phyloP scores from a whole-genome alignment of 2,797 vertebrate genomes.

The Octomys mimax region DNA sequence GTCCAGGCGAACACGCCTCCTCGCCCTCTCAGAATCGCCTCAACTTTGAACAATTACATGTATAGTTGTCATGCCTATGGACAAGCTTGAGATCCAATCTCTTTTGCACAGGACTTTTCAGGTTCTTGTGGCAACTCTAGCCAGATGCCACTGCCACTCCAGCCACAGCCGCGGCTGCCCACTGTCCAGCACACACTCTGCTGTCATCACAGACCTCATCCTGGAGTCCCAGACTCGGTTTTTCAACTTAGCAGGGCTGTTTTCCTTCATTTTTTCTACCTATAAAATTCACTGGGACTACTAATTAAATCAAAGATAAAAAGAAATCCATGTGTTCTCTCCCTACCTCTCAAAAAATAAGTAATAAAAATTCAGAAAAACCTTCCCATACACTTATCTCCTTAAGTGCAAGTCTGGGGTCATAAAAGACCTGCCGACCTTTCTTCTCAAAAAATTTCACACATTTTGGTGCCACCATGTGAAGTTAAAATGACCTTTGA shows the following conservation, averaged over 20 bases:
- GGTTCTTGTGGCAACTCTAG: not conserved
- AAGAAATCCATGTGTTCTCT: not conserved
- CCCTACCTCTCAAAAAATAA: not conserved
- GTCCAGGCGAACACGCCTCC: not conserved
- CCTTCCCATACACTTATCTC: not conserved
- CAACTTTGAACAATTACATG: constrained; percentile 6
- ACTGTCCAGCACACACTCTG: not conserved
- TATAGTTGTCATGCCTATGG: not conserved
- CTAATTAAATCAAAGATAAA: constrained; percentile 42
- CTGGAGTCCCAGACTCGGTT: not conserved
- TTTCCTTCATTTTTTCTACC: not conserved
- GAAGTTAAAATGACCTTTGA: constrained; percentile 18
- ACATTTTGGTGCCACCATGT: not conserved
- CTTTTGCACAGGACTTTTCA: not conserved
- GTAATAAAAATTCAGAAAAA: not conserved
- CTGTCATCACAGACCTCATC: not conserved
- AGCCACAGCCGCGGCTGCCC: not conserved
- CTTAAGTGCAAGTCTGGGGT: not conserved
- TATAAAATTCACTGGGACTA: constrained; percentile 24
- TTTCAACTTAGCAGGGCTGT: constrained; percentile 49
- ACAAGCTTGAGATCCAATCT: not conserved
- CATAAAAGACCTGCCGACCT: not conserved
- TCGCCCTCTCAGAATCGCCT: not conserved
- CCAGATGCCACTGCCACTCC: not conserved
- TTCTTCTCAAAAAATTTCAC: not conserved